These are phyloP conservation scores for Stratiomys singularior DNA, from an alignment of 2,888 invertebrate genomes.

Conservation along the genomic window DNA sequence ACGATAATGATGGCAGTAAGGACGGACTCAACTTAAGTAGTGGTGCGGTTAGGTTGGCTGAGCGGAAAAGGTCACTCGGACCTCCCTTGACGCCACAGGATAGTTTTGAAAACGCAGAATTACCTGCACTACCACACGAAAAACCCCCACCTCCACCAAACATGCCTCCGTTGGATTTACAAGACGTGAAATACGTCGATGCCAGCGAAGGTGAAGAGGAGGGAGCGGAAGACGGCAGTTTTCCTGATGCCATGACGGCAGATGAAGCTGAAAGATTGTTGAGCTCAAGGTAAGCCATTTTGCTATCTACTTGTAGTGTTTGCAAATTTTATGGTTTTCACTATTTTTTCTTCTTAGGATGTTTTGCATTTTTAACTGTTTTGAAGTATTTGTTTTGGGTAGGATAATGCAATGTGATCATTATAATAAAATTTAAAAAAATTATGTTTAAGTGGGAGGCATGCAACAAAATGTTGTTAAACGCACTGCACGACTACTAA, in stretches of 20 bases:
- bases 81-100: constrained; percentile 54
- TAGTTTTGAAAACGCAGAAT: constrained; percentile 57
- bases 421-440: no score
- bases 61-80: constrained; percentile 51
- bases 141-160: constrained; percentile 63
- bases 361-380: background rate
- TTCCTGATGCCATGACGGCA: constrained; percentile 78
- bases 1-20: constrained; percentile 59
- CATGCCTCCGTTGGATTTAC: constrained; percentile 69
- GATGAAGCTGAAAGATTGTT: constrained; percentile 89
- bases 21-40: no score
- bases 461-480: background rate
- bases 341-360: background rate
- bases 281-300: constrained; percentile 78
- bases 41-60: constrained; percentile 50
- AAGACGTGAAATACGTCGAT: constrained; percentile 70
- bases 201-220: constrained; percentile 68
- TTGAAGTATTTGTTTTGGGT: background rate
- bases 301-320: background rate
- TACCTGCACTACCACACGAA: constrained; percentile 55
- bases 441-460: no score
- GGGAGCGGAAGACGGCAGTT: constrained; percentile 60
- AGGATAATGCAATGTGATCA: constrained; percentile 12
- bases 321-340: constrained; percentile 3
- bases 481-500: background rate